A percentile compares a stretch with the other conserved stretches of the same genome.
Conservation (phyloP, 2,113 vertebrate genomes). For the Rhadina sibilatrix region DNA sequence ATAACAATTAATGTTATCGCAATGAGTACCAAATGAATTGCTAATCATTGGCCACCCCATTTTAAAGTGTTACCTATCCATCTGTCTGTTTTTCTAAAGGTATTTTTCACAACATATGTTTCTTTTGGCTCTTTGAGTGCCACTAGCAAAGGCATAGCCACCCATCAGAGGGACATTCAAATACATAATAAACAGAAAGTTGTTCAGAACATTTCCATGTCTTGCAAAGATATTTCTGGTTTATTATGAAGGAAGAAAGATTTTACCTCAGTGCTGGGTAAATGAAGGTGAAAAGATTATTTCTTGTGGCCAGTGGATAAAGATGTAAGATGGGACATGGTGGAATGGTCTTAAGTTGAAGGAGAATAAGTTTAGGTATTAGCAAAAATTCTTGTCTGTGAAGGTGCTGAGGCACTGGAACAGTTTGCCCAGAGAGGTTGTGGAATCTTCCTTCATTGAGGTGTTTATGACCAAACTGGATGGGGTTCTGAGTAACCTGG, state of each 20-base stretch:
- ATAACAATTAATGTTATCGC: background rate
- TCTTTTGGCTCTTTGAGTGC: slow-evolving; percentile 23
- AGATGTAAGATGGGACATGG: background rate
- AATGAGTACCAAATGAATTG: slow-evolving; percentile 56
- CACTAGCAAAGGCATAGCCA: background rate
- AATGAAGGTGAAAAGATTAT: background rate
- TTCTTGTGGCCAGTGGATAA: background rate
- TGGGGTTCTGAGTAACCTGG: background rate
- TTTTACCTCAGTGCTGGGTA: background rate
- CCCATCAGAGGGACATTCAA: slow-evolving; percentile 11
- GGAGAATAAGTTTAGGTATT: background rate
- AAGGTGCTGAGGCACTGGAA: background rate
- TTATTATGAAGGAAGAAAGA: background rate
- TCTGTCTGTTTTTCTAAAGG: slow-evolving; percentile 57
- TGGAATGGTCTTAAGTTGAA: background rate
- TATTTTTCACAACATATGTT: slow-evolving; percentile 47
- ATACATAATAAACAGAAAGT: background rate
- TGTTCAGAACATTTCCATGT: background rate
- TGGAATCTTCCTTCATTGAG: background rate
- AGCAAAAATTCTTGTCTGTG: background rate
- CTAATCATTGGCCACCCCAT: slow-evolving; percentile 29
- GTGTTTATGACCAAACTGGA: background rate
- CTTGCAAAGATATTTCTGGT: background rate
- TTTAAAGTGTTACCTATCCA: slow-evolving; percentile 56
- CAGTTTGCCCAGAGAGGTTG: background rate